Evolutionary conservation across 2,888 invertebrate species (phyloP).

Genomic region (Balanococcus diminutus): DNA sequence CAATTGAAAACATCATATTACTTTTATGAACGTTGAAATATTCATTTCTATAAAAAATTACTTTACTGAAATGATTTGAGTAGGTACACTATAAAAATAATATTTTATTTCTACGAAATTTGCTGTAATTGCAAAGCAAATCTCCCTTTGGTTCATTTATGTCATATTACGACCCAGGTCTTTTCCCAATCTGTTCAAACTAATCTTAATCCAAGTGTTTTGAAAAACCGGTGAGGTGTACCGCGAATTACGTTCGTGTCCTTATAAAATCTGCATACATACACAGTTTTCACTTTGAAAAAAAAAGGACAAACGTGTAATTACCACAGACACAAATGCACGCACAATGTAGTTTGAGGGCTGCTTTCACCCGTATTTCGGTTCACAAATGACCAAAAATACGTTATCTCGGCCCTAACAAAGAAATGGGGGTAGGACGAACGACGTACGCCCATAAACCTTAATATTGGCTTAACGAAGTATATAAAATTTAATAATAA

Average conservation of each 20-base stretch:
- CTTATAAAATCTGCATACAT: background rate
- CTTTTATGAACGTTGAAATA: background rate
- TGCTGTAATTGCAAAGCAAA: background rate
- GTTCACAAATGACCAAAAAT: background rate
- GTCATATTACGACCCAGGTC: background rate
- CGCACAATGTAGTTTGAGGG: background rate
- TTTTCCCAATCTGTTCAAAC: background rate
- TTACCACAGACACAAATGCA: background rate
- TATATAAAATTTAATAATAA: conserved; percentile 13
- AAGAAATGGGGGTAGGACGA: background rate
- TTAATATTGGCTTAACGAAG: background rate
- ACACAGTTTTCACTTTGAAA: background rate
- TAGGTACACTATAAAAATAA: background rate
- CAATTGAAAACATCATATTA: too few species aligned
- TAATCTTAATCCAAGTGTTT: background rate
- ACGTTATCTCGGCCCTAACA: background rate
- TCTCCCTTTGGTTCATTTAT: background rate
- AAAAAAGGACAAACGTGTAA: background rate
- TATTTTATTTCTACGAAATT: background rate
- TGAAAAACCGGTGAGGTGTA: background rate
- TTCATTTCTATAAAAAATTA: background rate
- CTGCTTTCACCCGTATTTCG: background rate
- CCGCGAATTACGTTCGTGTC: background rate
- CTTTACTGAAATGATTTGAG: background rate
- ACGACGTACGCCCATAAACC: background rate